Percentiles rank a stretch among this genome's conserved stretches.
These are phyloP conservation scores for Eupithecia subfuscata DNA, from an alignment of 2,888 invertebrate species.

Conservation along the genomic window DNA sequence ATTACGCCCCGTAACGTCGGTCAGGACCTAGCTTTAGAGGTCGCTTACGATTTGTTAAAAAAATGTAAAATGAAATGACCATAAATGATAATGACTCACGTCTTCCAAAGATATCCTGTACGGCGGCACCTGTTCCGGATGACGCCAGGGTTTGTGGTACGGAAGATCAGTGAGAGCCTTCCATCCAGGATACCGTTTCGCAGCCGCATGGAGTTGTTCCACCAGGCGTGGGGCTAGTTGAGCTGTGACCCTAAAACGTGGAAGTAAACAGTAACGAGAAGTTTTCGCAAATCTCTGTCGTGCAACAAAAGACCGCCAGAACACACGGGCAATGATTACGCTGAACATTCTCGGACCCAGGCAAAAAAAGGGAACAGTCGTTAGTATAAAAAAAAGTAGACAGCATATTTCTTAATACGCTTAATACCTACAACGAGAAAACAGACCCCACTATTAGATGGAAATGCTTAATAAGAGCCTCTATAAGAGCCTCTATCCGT, in stretches of 20 bases:
- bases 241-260: constrained; percentile 85
- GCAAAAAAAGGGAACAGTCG: background rate
- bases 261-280: background rate
- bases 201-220: constrained; percentile 91
- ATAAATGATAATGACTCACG: constrained; percentile 76
- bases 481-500: too few relatives aligned
- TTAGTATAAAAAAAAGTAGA: too few relatives aligned
- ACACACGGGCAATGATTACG: background rate
- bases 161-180: constrained; percentile 89
- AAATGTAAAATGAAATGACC: background rate
- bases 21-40: too few relatives aligned
- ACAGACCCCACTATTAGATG: too few relatives aligned
- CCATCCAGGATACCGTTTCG: constrained; percentile 92
- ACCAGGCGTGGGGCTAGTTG: constrained; percentile 94
- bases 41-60: background rate
- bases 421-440: too few relatives aligned
- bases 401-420: too few relatives aligned
- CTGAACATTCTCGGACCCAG: background rate
- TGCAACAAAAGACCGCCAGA: background rate
- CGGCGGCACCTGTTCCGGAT: constrained; percentile 91
- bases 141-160: constrained; percentile 93
- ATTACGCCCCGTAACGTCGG: too few relatives aligned
- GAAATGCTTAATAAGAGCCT: too few relatives aligned
- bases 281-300: background rate
- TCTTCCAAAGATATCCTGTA: constrained; percentile 88